Evolutionary conservation across 2,113 vertebrate genomes (phyloP), one percentile per base, ranked within the genome.

Genomic region (Tachysurus vachellii): DNA sequence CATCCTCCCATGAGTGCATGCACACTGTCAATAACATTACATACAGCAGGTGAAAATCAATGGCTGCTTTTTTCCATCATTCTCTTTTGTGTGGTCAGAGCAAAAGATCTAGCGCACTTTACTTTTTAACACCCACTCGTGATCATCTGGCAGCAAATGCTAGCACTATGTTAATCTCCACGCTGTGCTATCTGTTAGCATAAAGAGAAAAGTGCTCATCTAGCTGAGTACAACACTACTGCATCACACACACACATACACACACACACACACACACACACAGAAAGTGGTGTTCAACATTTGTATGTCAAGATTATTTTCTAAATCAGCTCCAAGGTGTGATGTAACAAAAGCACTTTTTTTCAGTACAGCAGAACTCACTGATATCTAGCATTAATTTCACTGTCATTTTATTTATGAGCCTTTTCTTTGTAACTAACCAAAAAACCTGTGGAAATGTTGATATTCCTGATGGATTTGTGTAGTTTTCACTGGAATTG

Each of bases 21-120:
- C 42, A 26, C 28, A 12, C 66, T 44, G 50, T 56, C 66, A 57
- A 42, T 44, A 77, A 17, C 84, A 77, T 62, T 85, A 77, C 13
- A 85, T n/a, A 77, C 47, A 50, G 84, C 36, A 85, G 42, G 56
- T 85, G 44, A 62, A 76, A 76, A 62, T 85, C 71, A 85, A 28
- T 77, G 21, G 23, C 31, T 85, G 56, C 56, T 56, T 31, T 84
- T 59, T 14, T 84, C 19, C 10, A 56, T 59, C 54, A 28, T 59
- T 54, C 54, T 84, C 66, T 36, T 84, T n/a, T 71, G 23, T 17
- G 21, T 73, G 54, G 28, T 23, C 16, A 66, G 50, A 28, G 64
- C 4, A 59, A 9, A 57, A 57, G 31, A 73, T 4, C 28, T 8
- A 75, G 56, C 13, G 56, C 56, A 50, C 64, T 84, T 47, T 47